phyloP scores from a whole-genome alignment of 2,113 vertebrate genomes.

The Corydoras maculifer region DNA sequence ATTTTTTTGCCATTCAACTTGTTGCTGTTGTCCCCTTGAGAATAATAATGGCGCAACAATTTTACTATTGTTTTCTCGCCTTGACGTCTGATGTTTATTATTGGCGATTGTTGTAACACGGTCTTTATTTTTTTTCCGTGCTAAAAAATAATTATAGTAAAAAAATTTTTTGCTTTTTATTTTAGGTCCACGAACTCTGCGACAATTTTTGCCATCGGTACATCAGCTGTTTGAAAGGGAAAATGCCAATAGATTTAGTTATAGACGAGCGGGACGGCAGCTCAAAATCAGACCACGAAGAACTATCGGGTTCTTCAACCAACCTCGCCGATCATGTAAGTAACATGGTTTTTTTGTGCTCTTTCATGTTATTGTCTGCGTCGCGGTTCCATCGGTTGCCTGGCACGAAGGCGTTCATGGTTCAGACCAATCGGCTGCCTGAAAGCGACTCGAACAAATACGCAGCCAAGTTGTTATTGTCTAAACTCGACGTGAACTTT shows the following conservation, averaged over 20 bases:
- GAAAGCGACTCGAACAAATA: conserved; percentile 28
- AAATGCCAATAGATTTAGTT: conserved; percentile 99
- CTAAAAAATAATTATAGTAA: no score
- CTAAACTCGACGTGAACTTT: conserved; percentile 27
- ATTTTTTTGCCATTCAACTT: conserved; percentile 62
- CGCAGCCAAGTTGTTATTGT: conserved; percentile 35
- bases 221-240: conserved; percentile 99
- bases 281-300: conserved; percentile 98
- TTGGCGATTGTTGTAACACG: no score
- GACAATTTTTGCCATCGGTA: conserved; percentile 99
- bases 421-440: conserved; percentile 18
- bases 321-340: conserved; percentile 99
- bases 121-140: no score
- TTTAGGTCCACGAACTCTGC: conserved; percentile 98
- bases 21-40: conserved; percentile 87
- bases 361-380: conserved; percentile 20
- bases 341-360: conserved; percentile 46
- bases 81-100: conserved; percentile 48
- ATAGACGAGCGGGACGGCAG: conserved; percentile 98
- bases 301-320: conserved; percentile 97
- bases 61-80: conserved; percentile 89
- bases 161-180: conserved; percentile 63
- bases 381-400: conserved; percentile 9
- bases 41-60: conserved; percentile 88
- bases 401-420: conserved; percentile 16